Evolutionary conservation across 2,113 vertebrate species (phyloP), one percentile per base, ranked within the genome.

Genomic region (Xenotilapia caudafasciata): DNA sequence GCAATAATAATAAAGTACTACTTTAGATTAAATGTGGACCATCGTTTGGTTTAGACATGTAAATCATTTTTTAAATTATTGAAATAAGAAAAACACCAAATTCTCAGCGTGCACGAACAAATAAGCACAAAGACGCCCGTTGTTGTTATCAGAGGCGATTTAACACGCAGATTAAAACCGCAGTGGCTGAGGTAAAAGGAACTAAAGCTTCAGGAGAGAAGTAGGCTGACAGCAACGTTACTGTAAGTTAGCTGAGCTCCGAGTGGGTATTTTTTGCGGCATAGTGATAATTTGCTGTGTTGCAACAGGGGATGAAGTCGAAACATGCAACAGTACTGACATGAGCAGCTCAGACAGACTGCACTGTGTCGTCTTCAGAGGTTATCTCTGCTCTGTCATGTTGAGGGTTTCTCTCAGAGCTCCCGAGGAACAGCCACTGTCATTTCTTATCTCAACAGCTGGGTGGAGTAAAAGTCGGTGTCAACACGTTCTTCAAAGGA

Each of bases 401-500:
- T 28, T 7, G 6, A 35, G n/a, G 10, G 14, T 77, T 77, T n/a
- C 45, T 19, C 70, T 75, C 23, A 9, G 7, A 8, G 10, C 4
- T 83, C 21, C 42, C 5, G 15, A 19, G 15, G 31, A 19, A 23
- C 40, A 26, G 51, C 55, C 55, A 7, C 42, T 84, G 70, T 89
- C 81, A n/a, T 79, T 28, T 62, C 75, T 81, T 82, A 82, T 84
- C 73, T 90, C 80, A 84, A 79, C 87, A 81, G 84, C 84, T 77
- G 88, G 92, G 88, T 55, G 92, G 94, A 92, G 93, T 91, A 70
- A 87, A 51, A 79, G 62, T 84, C 65, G 7, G 12, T 77, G 33
- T 33, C 13, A 33, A 55, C 83, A 68, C 17, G 1, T 9, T 79
- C 33, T 45, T 81, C 65, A 55, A 49, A 84, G 6, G 73, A 42